Percentiles rank a stretch among this genome's conserved stretches.
These are phyloP conservation scores for Reticulitermes lucifugus DNA, from an alignment of 2,888 invertebrate genomes.

Conservation along the genomic window DNA sequence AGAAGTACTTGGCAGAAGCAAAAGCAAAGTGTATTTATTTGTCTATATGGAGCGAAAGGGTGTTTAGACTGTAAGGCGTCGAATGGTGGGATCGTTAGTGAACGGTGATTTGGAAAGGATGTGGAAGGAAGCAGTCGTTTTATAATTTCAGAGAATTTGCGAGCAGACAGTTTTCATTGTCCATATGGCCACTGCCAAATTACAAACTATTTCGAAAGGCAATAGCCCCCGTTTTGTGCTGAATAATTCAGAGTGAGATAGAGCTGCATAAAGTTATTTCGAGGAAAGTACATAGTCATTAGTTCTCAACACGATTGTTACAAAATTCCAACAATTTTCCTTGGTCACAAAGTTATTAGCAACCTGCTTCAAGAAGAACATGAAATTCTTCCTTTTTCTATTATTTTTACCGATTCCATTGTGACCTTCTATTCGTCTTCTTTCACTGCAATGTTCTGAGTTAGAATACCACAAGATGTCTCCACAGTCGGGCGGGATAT, in stretches of 20 bases:
- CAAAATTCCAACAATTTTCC: constrained; percentile 27
- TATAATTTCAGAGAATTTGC: no score
- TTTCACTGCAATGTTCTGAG: not conserved
- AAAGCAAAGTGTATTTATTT: no score
- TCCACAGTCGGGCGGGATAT: not conserved
- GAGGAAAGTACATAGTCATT: constrained; percentile 20
- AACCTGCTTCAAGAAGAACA: not conserved
- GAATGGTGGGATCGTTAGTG: no score
- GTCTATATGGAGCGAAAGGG: no score
- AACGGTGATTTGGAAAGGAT: not conserved
- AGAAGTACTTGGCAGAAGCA: no score
- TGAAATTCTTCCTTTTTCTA: not conserved
- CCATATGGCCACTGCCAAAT: constrained; percentile 5
- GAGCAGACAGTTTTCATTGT: not conserved
- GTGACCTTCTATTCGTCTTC: not conserved
- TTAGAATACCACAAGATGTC: not conserved
- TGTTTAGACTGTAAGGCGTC: no score
- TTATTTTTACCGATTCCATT: not conserved
- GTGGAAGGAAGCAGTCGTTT: not conserved
- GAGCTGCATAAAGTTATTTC: not conserved
- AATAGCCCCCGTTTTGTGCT: not conserved
- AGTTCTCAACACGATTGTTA: not conserved
- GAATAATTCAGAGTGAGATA: not conserved
- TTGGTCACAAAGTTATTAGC: constrained; percentile 14
- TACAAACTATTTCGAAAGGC: constrained; percentile 14